Conservation (phyloP, 2,797 vertebrate species). For the Aselliscus stoliczkanus region DNA sequence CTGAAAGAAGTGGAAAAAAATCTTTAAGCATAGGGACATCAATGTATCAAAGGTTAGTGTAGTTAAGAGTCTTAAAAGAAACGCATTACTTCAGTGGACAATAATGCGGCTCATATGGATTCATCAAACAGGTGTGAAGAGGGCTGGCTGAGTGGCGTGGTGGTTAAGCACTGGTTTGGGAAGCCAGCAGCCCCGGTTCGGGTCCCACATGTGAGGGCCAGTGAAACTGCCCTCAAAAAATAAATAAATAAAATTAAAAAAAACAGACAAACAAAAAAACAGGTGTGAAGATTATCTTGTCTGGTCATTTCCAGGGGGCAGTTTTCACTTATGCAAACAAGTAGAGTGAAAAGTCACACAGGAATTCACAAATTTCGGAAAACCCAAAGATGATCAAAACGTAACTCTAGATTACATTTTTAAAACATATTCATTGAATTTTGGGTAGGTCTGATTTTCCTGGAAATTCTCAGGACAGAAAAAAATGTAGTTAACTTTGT, state of each 20-base stretch:
- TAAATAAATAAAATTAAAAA: too few relatives aligned
- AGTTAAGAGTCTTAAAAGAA: too few relatives aligned
- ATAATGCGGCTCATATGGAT: background rate
- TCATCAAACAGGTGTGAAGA: background rate
- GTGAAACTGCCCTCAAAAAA: too few relatives aligned
- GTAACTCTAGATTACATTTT: background rate
- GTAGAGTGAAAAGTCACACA: background rate
- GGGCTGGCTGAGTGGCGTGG: too few relatives aligned
- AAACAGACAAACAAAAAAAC: too few relatives aligned
- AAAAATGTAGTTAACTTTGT: background rate
- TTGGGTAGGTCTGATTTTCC: background rate
- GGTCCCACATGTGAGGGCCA: too few relatives aligned
- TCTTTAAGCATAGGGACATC: background rate
- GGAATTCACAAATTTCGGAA: background rate
- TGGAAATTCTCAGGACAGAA: background rate
- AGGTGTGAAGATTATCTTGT: background rate
- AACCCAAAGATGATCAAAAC: background rate
- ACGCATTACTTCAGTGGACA: fast-evolving
- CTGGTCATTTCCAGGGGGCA: background rate
- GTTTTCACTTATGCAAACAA: background rate
- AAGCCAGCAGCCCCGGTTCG: too few relatives aligned
- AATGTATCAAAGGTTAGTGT: background rate
- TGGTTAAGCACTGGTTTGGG: too few relatives aligned
- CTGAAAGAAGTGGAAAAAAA: conserved; percentile 76
- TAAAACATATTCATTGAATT: background rate